Evolutionary conservation across 1,140 invertebrate genomes (phyloP).

Genomic region (Brachionus rubens): DNA sequence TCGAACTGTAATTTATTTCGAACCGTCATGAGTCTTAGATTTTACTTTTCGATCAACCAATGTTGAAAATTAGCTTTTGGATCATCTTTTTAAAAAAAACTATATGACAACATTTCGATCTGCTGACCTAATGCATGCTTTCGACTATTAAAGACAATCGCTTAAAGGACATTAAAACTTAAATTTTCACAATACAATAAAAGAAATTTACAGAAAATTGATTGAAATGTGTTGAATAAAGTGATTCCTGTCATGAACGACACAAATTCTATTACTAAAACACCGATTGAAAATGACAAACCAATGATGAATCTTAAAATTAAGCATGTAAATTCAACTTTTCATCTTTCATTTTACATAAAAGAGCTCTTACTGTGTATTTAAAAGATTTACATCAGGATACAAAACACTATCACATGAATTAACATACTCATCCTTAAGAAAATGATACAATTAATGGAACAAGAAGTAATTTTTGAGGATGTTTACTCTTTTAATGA

Average conservation of each 20-base stretch:
- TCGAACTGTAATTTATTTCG: too few relatives aligned
- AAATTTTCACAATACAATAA: neutral
- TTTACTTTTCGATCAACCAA: too few relatives aligned
- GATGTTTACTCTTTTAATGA: slow-evolving; percentile 1
- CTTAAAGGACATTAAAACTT: too few relatives aligned
- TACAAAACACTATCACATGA: slow-evolving; percentile 25
- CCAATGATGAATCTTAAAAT: neutral
- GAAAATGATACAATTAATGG: neutral
- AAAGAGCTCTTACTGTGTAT: neutral
- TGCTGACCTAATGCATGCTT: too few relatives aligned
- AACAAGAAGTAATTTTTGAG: neutral
- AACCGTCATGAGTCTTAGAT: too few relatives aligned
- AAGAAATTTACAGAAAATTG: neutral
- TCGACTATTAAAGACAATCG: too few relatives aligned
- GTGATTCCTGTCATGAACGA: slow-evolving; percentile 1
- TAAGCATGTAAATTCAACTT: neutral
- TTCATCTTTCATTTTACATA: neutral
- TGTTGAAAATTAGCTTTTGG: too few relatives aligned
- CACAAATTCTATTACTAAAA: slow-evolving; percentile 11
- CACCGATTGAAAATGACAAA: slow-evolving; percentile 1
- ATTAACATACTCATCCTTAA: slow-evolving; percentile 19
- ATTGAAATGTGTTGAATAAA: slow-evolving; percentile 14
- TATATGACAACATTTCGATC: too few relatives aligned
- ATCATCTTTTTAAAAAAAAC: too few relatives aligned
- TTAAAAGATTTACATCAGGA: neutral